Evolutionary conservation across 2,888 invertebrate species (phyloP).

Genomic region (Agriotes lineatus): DNA sequence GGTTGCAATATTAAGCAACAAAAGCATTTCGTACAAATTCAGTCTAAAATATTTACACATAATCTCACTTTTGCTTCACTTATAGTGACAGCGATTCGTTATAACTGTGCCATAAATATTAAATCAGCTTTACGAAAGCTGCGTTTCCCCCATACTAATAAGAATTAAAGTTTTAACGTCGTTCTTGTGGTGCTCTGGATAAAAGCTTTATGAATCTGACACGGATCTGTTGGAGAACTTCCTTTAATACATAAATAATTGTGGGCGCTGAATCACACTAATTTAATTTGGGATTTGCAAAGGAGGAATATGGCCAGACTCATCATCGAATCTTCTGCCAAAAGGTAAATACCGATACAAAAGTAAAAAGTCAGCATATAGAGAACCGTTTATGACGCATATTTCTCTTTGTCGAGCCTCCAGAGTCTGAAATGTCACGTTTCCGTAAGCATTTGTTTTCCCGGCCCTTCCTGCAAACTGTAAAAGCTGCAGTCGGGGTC

Average conservation of each 20-base stretch:
- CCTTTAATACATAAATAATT: background rate
- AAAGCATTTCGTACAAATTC: slow-evolving; percentile 19
- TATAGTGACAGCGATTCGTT: slow-evolving; percentile 34
- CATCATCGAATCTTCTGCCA: background rate
- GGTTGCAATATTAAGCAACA: slow-evolving; percentile 13
- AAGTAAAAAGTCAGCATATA: slow-evolving; percentile 34
- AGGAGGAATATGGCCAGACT: too few species aligned
- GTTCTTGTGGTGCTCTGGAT: background rate
- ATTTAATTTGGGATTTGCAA: too few species aligned
- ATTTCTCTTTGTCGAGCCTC: slow-evolving; percentile 32
- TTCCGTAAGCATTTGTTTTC: slow-evolving; percentile 36
- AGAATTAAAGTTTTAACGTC: slow-evolving; percentile 28
- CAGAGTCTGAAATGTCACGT: slow-evolving; percentile 38
- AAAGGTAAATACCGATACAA: slow-evolving; percentile 4
- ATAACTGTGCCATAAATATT: slow-evolving; percentile 32
- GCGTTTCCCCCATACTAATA: slow-evolving; percentile 27
- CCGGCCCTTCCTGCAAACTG: slow-evolving; percentile 29
- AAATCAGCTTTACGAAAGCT: slow-evolving; percentile 26
- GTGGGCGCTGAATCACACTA: too few species aligned
- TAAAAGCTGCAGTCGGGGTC: slow-evolving; percentile 41
- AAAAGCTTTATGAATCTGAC: background rate
- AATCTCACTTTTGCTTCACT: slow-evolving; percentile 32
- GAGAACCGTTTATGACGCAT: slow-evolving; percentile 30
- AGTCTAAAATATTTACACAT: slow-evolving; percentile 30
- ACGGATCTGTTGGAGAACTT: background rate